Base-by-base conservation (phyloP, 1,140 invertebrate genomes). In the Pseudomyrmex pallidus region DNA sequence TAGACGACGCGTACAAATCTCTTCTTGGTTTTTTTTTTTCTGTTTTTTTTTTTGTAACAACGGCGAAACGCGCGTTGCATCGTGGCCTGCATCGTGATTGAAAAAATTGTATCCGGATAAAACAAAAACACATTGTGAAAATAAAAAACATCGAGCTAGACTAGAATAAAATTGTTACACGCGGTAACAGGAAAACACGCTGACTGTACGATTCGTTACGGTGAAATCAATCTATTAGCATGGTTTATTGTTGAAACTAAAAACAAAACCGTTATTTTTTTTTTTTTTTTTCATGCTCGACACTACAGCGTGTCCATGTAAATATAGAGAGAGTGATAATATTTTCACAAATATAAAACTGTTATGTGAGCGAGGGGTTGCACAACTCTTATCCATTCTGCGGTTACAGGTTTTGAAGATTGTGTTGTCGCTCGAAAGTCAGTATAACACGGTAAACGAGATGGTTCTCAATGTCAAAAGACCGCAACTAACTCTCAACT, bases 111-210 rank as follows among this genome's bases (percentile, higher is more conserved):
- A 50, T 48, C 54, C 76, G 22, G 67, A 59, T 64, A 80, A 48
- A 80, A 80, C 44, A 57, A 80, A 80, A 80, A 80, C 54, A 80
- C 76, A 57, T 68, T 10, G 64, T 46, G 22, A 50, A 72, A 59
- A 80, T 70, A 72, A 70, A 80, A 80, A 15, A 54, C 46, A 10
- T 20, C 57, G 62, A 5, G 9, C 64, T 25, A 20, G 54, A 22
- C 44, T 62, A 61, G 44, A 80, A 80, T 59, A 80, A 80, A 80
- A 80, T 80, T 70, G 76, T 80, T 80, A 80, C 59, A 46, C 76
- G 20, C 20, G 64, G 52, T 56, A 80, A 54, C 66, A 59, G 54
- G 15, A 80, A 80, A 80, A 80, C 76, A 80, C 66, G 54, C 44
- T 9, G 76, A 50, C 66, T 54, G 46, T 72, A 59, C 54, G 66